A percentile compares a stretch with the other conserved stretches of the same genome.
Conservation (phyloP, 2,797 vertebrate species). For the Acanthornis magna region DNA sequence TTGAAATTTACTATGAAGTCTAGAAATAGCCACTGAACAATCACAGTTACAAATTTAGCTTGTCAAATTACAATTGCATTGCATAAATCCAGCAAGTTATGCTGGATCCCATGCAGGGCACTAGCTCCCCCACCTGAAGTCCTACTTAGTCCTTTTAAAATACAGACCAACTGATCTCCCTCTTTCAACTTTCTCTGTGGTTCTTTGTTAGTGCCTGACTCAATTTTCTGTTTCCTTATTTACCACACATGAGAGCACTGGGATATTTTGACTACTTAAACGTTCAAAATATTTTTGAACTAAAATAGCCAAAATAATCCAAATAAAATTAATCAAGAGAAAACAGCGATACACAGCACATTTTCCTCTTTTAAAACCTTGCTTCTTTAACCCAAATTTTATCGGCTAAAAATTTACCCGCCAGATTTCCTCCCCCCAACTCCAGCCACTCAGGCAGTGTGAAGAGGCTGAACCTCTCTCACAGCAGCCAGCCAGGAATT, state of each 20-base stretch:
- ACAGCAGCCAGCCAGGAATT: conserved; percentile 27
- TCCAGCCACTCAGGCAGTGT: not conserved
- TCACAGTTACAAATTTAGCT: not conserved
- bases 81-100: not conserved
- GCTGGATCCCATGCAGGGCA: not conserved
- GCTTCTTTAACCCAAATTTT: not conserved
- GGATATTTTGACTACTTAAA: not conserved
- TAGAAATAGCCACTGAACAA: not conserved
- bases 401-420: conserved; percentile 2
- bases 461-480: not conserved
- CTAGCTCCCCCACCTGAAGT: not conserved
- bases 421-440: conserved; percentile 2
- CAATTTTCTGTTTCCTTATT: not conserved
- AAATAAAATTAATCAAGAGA: not conserved
- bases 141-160: not conserved
- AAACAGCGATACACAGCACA: not conserved
- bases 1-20: not conserved
- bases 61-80: not conserved
- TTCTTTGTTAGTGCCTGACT: not conserved
- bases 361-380: not conserved
- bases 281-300: not conserved
- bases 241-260: not conserved
- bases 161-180: not conserved
- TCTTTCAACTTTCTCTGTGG: not conserved
- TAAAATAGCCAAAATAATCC: not conserved